Evolutionary conservation across 2,113 vertebrate genomes (phyloP), one percentile per base, ranked within the genome.

Genomic region (Myiopsitta monachus): DNA sequence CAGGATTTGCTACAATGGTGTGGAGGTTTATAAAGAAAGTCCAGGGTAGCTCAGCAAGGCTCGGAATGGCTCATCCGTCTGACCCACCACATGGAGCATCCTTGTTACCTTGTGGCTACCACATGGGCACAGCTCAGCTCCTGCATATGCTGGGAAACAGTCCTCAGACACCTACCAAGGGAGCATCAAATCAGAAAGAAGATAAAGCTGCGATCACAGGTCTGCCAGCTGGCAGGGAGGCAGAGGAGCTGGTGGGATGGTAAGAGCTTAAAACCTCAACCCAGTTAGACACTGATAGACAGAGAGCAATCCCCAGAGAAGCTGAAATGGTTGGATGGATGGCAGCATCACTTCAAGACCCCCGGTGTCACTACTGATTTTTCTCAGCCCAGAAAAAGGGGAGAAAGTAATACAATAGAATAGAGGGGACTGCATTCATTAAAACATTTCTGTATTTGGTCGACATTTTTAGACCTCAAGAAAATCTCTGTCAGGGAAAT

Each of bases 381-480:
- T 87, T 68, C 47, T 84, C 36, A 95, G 66, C 49, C 26, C 22
- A 69, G 66, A 91, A 85, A 94, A 92, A 66, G 30, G 64, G 14
- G 46, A 96, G 33, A 68, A 95, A 87, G 41, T 73, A 85, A 87
- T 62, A 79, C 44, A 76, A 69, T 82, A 66, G 79, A 69, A 66
- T 57, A 83, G 70, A 87, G 24, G 41, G 79, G 69, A 57, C 44
- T 66, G 78, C n/a, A 73, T 76, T 91, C 57, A 76, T 95, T 61
- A 92, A 94, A 82, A 30, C 13, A 46, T 73, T 87, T 92, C 82
- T 91, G 0, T 90, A 80, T 62, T 70, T 83, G 66, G 46, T 92
- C 63, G 85, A 70, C 75, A 63, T 94, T 95, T 91, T 95, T 79
- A 94, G 75, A 91, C 57, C 89, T 91, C 52, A 59, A 90, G 89